A percentile compares a stretch with the other conserved stretches of the same genome.
Evolutionary conservation across 2,797 vertebrate genomes (phyloP).

Genomic region (Poeciliopsis presidionis): DNA sequence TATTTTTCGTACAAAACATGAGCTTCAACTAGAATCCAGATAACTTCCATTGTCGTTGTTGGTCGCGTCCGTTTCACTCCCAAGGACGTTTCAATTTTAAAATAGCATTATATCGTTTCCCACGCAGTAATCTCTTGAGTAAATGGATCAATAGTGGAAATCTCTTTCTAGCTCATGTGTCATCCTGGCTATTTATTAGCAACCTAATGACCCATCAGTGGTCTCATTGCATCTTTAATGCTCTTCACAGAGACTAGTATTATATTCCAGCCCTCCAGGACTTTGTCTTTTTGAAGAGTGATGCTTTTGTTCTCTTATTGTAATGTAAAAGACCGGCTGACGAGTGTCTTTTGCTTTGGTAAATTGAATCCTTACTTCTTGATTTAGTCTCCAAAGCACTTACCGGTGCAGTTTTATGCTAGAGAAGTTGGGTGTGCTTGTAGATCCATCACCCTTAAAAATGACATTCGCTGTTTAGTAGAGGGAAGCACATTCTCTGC

Average conservation of each 20-base stretch:
- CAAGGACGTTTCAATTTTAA: slow-evolving; percentile 40
- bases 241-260: slow-evolving; percentile 47
- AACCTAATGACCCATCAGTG: slow-evolving; percentile 50
- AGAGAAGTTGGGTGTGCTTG: slow-evolving; percentile 29
- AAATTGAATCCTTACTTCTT: slow-evolving; percentile 34
- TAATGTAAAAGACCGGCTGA: slow-evolving; percentile 48
- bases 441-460: slow-evolving; percentile 33
- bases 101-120: slow-evolving; percentile 45
- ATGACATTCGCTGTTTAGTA: slow-evolving; percentile 14
- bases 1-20: slow-evolving; percentile 41
- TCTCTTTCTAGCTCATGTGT: slow-evolving; percentile 51
- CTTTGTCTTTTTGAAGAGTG: slow-evolving; percentile 37
- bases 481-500: slow-evolving; percentile 29
- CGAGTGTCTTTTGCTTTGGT: slow-evolving; percentile 49
- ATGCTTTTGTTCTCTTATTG: slow-evolving; percentile 49
- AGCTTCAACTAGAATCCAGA: slow-evolving; percentile 15
- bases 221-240: slow-evolving; percentile 41
- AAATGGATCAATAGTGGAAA: slow-evolving; percentile 64
- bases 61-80: slow-evolving; percentile 21
- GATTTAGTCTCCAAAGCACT: slow-evolving; percentile 30
- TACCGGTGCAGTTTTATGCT: neutral
- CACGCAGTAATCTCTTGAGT: slow-evolving; percentile 25
- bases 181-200: slow-evolving; percentile 50
- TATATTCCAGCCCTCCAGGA: slow-evolving; percentile 48
- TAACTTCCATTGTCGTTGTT: slow-evolving; percentile 27